Percentiles rank a stretch among this genome's conserved stretches.
phyloP scores from a whole-genome alignment of 1,140 invertebrate species.

The Chrysoperla carnea region DNA sequence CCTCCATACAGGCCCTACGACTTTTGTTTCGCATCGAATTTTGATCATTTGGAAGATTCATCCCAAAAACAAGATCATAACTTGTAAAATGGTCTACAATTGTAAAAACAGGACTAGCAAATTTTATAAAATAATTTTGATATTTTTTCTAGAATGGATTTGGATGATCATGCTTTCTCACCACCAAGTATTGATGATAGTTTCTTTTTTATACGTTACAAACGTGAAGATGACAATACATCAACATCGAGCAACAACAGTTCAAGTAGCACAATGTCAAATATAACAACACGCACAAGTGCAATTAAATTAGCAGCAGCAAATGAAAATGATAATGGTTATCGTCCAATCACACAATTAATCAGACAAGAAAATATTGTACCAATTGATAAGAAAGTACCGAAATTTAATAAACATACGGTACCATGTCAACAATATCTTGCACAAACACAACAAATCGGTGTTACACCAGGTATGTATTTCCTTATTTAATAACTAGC shows the following conservation, averaged over 20 bases:
- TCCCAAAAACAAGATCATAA: too few species aligned
- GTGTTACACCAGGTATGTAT: constrained; percentile 1
- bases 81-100: too few species aligned
- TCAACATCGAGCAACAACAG: not conserved
- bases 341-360: constrained; percentile 12
- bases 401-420: constrained; percentile 44
- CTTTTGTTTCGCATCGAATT: too few species aligned
- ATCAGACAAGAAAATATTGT: constrained; percentile 10
- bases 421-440: constrained; percentile 45
- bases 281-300: too few species aligned
- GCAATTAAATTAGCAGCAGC: constrained; percentile 2
- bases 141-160: constrained; percentile 38
- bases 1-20: too few species aligned
- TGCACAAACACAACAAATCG: not conserved
- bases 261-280: not conserved
- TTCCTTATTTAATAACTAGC: not conserved
- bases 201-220: constrained; percentile 47
- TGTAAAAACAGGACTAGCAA: too few species aligned
- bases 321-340: constrained; percentile 20
- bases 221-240: constrained; percentile 16
- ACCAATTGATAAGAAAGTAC: constrained; percentile 20
- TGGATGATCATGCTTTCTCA: constrained; percentile 42
- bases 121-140: too few species aligned
- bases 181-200: constrained; percentile 50
- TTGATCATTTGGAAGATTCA: too few species aligned